Base-by-base conservation (phyloP, 1,140 invertebrate species). In the Drosophila willistoni region DNA sequence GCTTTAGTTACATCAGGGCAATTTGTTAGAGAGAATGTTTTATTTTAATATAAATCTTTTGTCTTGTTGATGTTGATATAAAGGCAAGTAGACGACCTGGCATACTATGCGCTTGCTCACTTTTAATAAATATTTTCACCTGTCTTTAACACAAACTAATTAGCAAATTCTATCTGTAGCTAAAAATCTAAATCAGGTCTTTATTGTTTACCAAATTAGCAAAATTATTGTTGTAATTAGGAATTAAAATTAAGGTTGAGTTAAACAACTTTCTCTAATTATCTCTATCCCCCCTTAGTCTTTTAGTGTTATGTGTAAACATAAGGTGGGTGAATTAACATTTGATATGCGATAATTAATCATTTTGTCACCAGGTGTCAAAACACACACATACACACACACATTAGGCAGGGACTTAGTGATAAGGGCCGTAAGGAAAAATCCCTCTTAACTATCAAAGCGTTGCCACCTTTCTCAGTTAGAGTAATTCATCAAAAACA, bases 311-410 rank as follows among this genome's bases (percentile, higher is more conserved):
- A 9, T 47, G 44, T 19, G 54, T 34, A 44, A 68, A 51, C 29
- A 51, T 34, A 67, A 47, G 19, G 19, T 33, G 39, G 41, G 57
- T 57, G 55, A 25, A 57, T 56, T 22, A 61, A 19, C 22, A 60
- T 60, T 77, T 62, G 44, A 63, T 44, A 64, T 17, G 42, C 9
- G 55, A 71, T 77, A 80, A 87, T 86, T 86, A 87, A 87, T 87
- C 72, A 74, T 68, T 47, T 79, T 59, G 14, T 25, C 56, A 66
- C 60, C 65, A 61, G 70, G 59, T 77, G 71, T 75, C 68, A 61
- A 60, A 22, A 19, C 44, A 51, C 17, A 51, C n/a, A 51, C 19
- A n/a, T n/a, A 44, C 42, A 44, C 42, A 44, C 14, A 47, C 19
- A 19, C 19, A 17, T 2, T 10, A 22, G 17, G 7, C 7, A 10